Percentiles rank a stretch among this genome's conserved stretches.
These are phyloP conservation scores for Oscheius sp. DNA, from an alignment of 2,888 invertebrate genomes.

Conservation along the genomic window DNA sequence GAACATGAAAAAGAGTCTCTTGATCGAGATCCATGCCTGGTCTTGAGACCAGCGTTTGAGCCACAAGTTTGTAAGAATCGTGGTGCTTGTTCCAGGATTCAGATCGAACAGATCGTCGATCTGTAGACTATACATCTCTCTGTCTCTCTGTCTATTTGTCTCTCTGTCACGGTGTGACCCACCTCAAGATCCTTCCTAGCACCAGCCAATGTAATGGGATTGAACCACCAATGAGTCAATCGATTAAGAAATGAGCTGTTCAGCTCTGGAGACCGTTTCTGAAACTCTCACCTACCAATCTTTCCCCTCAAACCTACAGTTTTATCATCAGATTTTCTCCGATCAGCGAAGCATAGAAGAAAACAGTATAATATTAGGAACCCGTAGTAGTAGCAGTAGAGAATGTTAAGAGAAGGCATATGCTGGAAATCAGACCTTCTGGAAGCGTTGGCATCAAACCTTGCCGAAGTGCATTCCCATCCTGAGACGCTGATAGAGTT, in stretches of 20 bases:
- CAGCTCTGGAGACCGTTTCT: slow-evolving; percentile 60
- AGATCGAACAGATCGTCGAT: slow-evolving; percentile 64
- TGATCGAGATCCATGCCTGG: slow-evolving; percentile 36
- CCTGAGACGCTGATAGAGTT: slow-evolving; percentile 64
- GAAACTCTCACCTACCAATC: neutral
- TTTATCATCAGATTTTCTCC: slow-evolving; percentile 46
- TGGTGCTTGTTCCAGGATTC: slow-evolving; percentile 55
- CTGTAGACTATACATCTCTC: no score
- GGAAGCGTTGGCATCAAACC: neutral
- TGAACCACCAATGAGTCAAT: slow-evolving; percentile 69
- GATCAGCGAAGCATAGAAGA: slow-evolving; percentile 64
- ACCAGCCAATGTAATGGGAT: slow-evolving; percentile 58
- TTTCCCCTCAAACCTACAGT: neutral
- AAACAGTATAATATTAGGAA: slow-evolving; percentile 52
- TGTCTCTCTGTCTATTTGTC: neutral
- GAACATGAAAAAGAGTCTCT: slow-evolving; percentile 83
- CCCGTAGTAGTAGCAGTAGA: slow-evolving; percentile 58
- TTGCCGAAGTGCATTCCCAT: slow-evolving; percentile 33
- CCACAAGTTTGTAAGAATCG: slow-evolving; percentile 57
- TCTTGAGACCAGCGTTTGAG: slow-evolving; percentile 60
- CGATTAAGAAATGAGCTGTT: slow-evolving; percentile 63
- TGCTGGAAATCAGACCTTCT: neutral
- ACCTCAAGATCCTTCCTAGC: slow-evolving; percentile 57
- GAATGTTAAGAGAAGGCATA: slow-evolving; percentile 25
- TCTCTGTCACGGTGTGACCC: neutral